phyloP scores from a whole-genome alignment of 2,113 vertebrate genomes.

The Oncorhynchus tshawytscha region DNA sequence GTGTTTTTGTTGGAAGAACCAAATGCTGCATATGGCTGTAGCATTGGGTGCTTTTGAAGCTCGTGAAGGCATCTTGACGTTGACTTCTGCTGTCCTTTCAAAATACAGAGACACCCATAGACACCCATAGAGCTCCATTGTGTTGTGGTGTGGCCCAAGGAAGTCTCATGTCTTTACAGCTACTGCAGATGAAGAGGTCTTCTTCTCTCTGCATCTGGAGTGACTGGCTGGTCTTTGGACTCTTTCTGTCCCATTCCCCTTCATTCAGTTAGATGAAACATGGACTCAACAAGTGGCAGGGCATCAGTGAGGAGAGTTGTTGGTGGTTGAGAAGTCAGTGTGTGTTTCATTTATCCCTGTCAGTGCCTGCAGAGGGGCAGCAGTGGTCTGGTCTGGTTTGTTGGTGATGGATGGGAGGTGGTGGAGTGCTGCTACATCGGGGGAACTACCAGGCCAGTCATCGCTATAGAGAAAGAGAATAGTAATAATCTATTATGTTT shows the following conservation, averaged over 20 bases:
- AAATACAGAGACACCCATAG: constrained; percentile 16
- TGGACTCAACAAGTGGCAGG: constrained; percentile 33
- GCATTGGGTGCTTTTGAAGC: constrained; percentile 52
- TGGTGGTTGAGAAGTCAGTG: constrained; percentile 46
- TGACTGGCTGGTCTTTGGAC: constrained; percentile 63
- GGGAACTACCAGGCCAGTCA: constrained; percentile 92
- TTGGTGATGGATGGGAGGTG: constrained; percentile 14
- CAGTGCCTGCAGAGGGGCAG: constrained; percentile 58
- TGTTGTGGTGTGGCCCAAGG: constrained; percentile 21
- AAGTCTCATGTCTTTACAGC: constrained; percentile 34
- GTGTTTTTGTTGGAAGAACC: constrained; percentile 17
- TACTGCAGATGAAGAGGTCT: constrained; percentile 39
- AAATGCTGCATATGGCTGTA: not conserved
- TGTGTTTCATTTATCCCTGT: constrained; percentile 54
- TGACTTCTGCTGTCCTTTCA: constrained; percentile 38
- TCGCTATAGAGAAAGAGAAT: constrained; percentile 84
- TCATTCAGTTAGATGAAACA: constrained; percentile 47
- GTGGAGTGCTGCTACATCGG: constrained; percentile 83
- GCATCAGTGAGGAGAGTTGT: constrained; percentile 43
- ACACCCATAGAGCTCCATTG: constrained; percentile 21
- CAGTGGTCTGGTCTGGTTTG: constrained; percentile 56
- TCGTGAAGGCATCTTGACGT: constrained; percentile 20
- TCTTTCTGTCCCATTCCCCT: constrained; percentile 35
- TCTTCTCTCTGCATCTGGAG: constrained; percentile 40
- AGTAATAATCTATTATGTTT: constrained; percentile 64